Evolutionary conservation across 30 jellyfish, hydroid and myxozoan genomes (phyloP).

Genomic region (Turritopsis rubra): DNA sequence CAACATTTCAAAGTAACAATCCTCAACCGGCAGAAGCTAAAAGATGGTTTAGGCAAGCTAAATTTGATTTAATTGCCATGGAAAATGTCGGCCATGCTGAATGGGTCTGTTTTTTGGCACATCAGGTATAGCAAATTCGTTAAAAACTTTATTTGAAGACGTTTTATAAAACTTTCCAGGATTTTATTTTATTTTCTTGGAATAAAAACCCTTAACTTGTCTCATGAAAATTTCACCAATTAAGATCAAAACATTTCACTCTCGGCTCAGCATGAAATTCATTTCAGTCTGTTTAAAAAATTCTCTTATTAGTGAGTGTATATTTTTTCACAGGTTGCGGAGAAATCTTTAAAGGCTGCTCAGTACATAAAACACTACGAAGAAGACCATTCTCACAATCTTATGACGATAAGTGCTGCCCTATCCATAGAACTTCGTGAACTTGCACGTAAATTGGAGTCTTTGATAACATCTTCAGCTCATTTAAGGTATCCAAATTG

Average conservation of each 20-base stretch:
- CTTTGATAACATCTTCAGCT: slow-evolving; percentile 31
- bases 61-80: slow-evolving; percentile 47
- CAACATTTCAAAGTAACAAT: slow-evolving; percentile 28
- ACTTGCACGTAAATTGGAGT: slow-evolving; percentile 34
- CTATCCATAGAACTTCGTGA: neutral
- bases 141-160: too few relatives aligned
- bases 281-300: too few relatives aligned
- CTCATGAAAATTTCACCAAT: too few relatives aligned
- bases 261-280: too few relatives aligned
- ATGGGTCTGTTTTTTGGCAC: slow-evolving; percentile 73
- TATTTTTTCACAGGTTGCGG: slow-evolving; percentile 39
- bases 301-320: neutral
- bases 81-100: slow-evolving; percentile 25
- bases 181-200: too few relatives aligned
- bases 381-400: neutral
- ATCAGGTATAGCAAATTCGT: slow-evolving; percentile 77
- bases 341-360: slow-evolving; percentile 55
- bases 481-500: slow-evolving; percentile 51
- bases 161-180: too few relatives aligned
- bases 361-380: slow-evolving; percentile 33
- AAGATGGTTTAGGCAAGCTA: slow-evolving; percentile 75
- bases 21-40: slow-evolving; percentile 77
- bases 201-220: too few relatives aligned
- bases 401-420: neutral
- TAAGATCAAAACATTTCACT: too few relatives aligned